Percentiles rank a stretch among this genome's conserved stretches.
phyloP scores from a whole-genome alignment of 2,113 vertebrate species.

The Struthidea cinerea region DNA sequence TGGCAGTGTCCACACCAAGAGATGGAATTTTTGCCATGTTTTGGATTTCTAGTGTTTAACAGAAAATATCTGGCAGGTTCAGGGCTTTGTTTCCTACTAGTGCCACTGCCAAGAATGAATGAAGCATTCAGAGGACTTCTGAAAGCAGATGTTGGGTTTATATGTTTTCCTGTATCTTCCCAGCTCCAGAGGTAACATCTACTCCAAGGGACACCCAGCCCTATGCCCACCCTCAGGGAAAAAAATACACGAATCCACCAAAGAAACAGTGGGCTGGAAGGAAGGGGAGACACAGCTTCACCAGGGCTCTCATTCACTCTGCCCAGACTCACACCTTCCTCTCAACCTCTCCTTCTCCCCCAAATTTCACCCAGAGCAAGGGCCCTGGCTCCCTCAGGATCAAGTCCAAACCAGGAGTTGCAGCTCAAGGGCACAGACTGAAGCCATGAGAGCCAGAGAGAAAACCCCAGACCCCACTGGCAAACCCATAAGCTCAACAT shows the following conservation, averaged over 20 bases:
- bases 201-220: background rate
- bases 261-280: background rate
- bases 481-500: background rate
- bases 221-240: background rate
- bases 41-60: background rate
- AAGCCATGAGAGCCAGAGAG: background rate
- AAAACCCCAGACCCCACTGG: background rate
- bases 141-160: background rate
- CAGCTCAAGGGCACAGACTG: rapidly evolving
- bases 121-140: rapidly evolving
- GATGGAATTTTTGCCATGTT: background rate
- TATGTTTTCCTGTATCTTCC: background rate
- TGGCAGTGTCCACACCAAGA: background rate
- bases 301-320: background rate
- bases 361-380: background rate
- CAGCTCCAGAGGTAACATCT: background rate
- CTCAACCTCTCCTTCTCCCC: background rate
- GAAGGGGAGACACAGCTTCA: background rate
- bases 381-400: background rate
- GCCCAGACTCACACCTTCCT: background rate
- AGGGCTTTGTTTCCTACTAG: background rate
- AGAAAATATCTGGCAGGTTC: background rate
- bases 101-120: background rate
- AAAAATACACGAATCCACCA: background rate
- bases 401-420: background rate